A percentile compares a stretch with the other conserved stretches of the same genome.
Evolutionary conservation across 2,888 invertebrate species (phyloP).

Genomic region (Xestia sexstrigata): DNA sequence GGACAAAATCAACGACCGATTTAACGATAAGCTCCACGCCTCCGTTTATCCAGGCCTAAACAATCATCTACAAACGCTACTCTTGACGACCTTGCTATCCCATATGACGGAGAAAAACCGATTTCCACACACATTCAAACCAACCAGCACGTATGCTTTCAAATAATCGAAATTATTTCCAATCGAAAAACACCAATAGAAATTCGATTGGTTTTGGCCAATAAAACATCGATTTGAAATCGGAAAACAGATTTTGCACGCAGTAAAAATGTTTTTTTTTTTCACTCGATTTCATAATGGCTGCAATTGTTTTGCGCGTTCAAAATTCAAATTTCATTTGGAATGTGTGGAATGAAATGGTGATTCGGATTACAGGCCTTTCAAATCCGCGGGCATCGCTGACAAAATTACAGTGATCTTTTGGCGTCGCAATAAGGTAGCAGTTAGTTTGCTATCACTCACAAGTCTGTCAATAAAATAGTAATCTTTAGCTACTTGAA

Average conservation of each 20-base stretch:
- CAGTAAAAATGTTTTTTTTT: conserved; percentile 18
- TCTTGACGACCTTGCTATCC: background rate
- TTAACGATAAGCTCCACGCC: background rate
- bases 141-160: conserved; percentile 1
- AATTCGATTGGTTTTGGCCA: conserved; percentile 25
- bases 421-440: background rate
- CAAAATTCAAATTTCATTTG: conserved; percentile 35
- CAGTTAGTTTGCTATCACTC: background rate
- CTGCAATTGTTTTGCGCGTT: conserved; percentile 38
- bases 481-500: background rate
- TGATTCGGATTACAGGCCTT: background rate
- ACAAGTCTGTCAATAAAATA: background rate
- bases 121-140: conserved; percentile 5
- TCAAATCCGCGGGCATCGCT: background rate
- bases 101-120: conserved; percentile 4
- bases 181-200: conserved; percentile 11
- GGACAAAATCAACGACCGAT: no score
- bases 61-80: background rate
- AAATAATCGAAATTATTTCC: conserved; percentile 28
- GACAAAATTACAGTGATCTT: background rate
- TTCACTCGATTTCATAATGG: conserved; percentile 36
- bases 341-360: conserved; percentile 31
- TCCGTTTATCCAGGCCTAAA: background rate
- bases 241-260: conserved; percentile 9
- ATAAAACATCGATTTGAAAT: conserved; percentile 37